A percentile compares a stretch with the other conserved stretches of the same genome.
phyloP scores from a whole-genome alignment of 1,140 invertebrate genomes.

The Drosophila busckii region DNA sequence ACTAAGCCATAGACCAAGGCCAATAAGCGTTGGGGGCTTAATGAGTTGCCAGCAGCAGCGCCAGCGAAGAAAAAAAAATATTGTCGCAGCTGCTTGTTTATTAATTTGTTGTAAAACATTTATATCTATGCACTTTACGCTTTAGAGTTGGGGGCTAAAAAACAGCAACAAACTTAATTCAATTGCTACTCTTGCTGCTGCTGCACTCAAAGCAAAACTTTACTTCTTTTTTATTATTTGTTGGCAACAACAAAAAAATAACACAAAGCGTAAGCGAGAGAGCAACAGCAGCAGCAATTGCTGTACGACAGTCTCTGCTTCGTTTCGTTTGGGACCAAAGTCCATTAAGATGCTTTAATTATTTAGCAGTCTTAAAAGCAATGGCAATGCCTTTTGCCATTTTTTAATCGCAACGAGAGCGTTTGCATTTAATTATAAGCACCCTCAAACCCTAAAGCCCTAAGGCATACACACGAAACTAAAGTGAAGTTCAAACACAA shows the following conservation, averaged over 20 bases:
- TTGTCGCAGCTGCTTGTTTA: slow-evolving; percentile 7
- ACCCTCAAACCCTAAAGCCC: slow-evolving; percentile 8
- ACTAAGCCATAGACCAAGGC: slow-evolving; percentile 17
- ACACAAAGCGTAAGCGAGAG: neutral
- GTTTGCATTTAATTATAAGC: slow-evolving; percentile 71
- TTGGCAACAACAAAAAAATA: slow-evolving; percentile 15
- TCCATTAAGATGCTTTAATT: slow-evolving; percentile 72
- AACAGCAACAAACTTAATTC: slow-evolving; percentile 72
- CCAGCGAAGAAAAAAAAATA: no score
- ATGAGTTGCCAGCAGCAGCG: no score
- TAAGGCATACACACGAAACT: slow-evolving; percentile 13
- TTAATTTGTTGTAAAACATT: slow-evolving; percentile 62
- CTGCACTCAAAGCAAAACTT: slow-evolving; percentile 61
- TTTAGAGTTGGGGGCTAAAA: slow-evolving; percentile 54
- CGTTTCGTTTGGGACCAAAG: slow-evolving; percentile 44
- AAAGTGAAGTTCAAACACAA: neutral
- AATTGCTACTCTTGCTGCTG: no score
- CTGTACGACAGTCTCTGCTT: no score
- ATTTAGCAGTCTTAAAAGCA: slow-evolving; percentile 73
- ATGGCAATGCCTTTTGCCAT: slow-evolving; percentile 45
- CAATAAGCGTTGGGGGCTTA: no score
- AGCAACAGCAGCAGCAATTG: neutral
- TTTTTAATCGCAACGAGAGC: slow-evolving; percentile 61
- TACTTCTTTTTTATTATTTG: no score
- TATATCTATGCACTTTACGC: slow-evolving; percentile 46